These are phyloP conservation scores for Drosophila subobscura DNA, from an alignment of 1,140 invertebrate species.

Conservation along the genomic window DNA sequence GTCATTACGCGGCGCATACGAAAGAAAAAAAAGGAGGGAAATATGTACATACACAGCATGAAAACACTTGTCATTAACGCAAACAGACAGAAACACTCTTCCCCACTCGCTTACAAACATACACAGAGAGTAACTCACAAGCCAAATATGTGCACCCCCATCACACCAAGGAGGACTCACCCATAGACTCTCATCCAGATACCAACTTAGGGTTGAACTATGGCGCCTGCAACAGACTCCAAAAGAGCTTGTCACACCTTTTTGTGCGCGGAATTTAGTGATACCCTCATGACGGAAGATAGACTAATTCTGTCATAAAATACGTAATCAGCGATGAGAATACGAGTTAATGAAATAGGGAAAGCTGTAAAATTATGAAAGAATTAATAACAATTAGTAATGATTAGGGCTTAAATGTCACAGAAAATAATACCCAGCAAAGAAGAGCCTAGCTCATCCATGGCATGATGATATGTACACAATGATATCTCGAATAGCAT, in stretches of 20 bases:
- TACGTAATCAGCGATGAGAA: not conserved
- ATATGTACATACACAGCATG: conserved; percentile 44
- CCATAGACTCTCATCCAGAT: not conserved
- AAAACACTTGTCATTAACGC: conserved; percentile 80
- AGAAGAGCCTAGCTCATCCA: not conserved
- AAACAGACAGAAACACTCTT: conserved; percentile 49
- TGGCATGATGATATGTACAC: too few relatives aligned
- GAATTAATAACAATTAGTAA: too few relatives aligned
- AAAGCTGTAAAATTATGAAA: too few relatives aligned
- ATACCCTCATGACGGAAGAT: conserved; percentile 13
- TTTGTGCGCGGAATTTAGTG: conserved; percentile 13
- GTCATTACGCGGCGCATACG: conserved; percentile 67
- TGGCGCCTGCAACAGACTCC: conserved; percentile 40
- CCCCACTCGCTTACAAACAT: conserved; percentile 19
- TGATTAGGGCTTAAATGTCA: too few relatives aligned
- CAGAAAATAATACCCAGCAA: not conserved
- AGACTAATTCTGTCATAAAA: not conserved
- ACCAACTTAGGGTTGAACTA: conserved; percentile 18
- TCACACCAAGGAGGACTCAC: not conserved
- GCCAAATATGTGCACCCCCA: too few relatives aligned
- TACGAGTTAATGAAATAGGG: too few relatives aligned
- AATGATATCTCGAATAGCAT: too few relatives aligned
- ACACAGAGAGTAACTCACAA: conserved; percentile 13
- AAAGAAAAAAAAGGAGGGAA: conserved; percentile 34
- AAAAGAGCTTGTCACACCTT: conserved; percentile 29